These are phyloP conservation scores for Panagrolaimus sp. DNA, from an alignment of 1,140 invertebrate genomes.

Conservation along the genomic window DNA sequence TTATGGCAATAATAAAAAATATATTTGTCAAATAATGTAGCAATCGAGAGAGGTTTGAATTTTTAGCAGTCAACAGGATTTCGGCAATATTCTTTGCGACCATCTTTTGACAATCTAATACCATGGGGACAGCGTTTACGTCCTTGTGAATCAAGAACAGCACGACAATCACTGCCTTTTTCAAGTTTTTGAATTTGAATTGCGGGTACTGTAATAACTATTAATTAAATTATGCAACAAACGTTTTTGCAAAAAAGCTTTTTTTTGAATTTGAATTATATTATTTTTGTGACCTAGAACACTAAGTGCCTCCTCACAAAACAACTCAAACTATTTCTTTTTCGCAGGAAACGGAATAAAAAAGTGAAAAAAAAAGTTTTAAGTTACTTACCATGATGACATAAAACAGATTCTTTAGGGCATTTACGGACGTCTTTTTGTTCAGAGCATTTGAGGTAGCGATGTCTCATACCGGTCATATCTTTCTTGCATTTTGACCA, in stretches of 20 bases:
- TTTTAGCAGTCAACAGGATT: slow-evolving; percentile 30
- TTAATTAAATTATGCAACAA: not conserved
- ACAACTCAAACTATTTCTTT: not conserved
- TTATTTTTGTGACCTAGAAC: not conserved
- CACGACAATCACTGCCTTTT: slow-evolving; percentile 28
- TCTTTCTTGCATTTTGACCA: slow-evolving; percentile 20
- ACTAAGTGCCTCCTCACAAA: not conserved
- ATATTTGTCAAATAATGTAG: not conserved
- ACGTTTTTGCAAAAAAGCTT: no score
- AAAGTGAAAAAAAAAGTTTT: no score
- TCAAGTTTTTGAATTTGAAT: slow-evolving; percentile 24
- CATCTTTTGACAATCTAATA: slow-evolving; percentile 20
- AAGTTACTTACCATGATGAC: slow-evolving; percentile 37
- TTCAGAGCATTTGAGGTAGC: slow-evolving; percentile 41
- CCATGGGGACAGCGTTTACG: slow-evolving; percentile 45
- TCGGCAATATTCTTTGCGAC: slow-evolving; percentile 27
- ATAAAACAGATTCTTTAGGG: slow-evolving; percentile 42
- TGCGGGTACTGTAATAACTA: slow-evolving; percentile 21
- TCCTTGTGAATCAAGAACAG: slow-evolving; percentile 38
- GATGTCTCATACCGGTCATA: slow-evolving; percentile 31
- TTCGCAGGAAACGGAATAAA: slow-evolving; percentile 4
- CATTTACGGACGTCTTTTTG: slow-evolving; percentile 45
- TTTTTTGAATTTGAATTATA: not conserved
- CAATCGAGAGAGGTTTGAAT: not conserved
- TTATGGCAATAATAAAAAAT: no score